Evolutionary conservation across 2,888 invertebrate species (phyloP).

Genomic region (Tenthredo mesomela): DNA sequence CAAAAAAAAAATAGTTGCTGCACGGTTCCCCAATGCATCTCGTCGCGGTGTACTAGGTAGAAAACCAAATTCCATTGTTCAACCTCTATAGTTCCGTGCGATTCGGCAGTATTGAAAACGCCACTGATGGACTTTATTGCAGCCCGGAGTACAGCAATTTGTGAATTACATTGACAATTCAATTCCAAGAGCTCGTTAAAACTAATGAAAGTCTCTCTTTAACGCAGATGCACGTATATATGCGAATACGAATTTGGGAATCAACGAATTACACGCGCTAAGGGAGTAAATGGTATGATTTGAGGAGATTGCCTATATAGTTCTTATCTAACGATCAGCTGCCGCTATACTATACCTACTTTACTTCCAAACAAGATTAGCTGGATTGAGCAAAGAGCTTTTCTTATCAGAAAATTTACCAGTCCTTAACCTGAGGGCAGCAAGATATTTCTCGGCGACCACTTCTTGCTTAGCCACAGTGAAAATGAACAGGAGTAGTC

Average conservation of each 20-base stretch:
- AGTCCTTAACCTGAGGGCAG: background rate
- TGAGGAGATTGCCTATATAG: constrained; percentile 7
- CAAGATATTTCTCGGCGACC: constrained; percentile 10
- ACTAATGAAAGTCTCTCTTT: constrained; percentile 16
- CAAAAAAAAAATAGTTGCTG: background rate
- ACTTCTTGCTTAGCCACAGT: background rate
- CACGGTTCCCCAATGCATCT: constrained; percentile 9
- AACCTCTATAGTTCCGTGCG: background rate
- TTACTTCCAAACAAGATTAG: constrained; percentile 35
- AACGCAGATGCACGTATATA: background rate
- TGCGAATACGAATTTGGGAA: constrained; percentile 7
- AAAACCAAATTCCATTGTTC: constrained; percentile 36
- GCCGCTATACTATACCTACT: background rate
- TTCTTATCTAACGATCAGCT: constrained; percentile 15
- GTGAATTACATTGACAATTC: constrained; percentile 40
- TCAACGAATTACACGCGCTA: constrained; percentile 7
- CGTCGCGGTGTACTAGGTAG: background rate
- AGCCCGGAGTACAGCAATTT: constrained; percentile 23
- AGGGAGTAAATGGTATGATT: constrained; percentile 4
- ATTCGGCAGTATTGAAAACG: constrained; percentile 32
- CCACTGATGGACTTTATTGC: constrained; percentile 31
- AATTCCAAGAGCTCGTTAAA: constrained; percentile 32
- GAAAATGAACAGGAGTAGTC: background rate
- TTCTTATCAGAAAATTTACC: constrained; percentile 32
- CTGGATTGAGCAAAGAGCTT: constrained; percentile 24